Evolutionary conservation across 2,888 invertebrate species (phyloP), one percentile per base, ranked within the genome.

Genomic region (Xestia rhomboidea): DNA sequence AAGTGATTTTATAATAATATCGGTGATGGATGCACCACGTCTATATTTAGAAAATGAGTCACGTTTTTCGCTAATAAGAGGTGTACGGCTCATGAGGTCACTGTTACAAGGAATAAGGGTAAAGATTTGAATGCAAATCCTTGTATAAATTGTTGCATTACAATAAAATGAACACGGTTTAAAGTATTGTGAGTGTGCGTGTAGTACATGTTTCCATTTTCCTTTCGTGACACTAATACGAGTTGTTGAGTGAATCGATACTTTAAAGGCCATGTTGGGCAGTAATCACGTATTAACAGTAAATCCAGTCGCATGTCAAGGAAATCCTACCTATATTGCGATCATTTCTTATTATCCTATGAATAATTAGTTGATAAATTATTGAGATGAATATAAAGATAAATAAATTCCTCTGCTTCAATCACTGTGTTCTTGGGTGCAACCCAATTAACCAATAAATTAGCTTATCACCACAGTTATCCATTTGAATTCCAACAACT

Each of bases 271-370:
- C 83, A 30, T 69, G 72, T 67, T 69, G 81, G 67, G 30, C 30
- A 76, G 85, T 76, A 85, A 85, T 85, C 83, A 85, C 72, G 83
- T 82, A 82, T 84, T 85, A 82, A 68, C 66, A 64, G 82, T 73
- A 75, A 84, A 84, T 85, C 86, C 75, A 85, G 66, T 44, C 51
- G 60, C 68, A 73, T 63, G 72, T 77, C 74, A 84, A 85, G 85
- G 77, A 72, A 64, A 75, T 75, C n/a, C n/a, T 13, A 60, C 70
- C 51, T 34, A 54, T 67, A 77, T 64, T 60, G 27, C 30, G 30
- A 30, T 34, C 5, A 49, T 34, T 70, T 77, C 24, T 67, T 62
- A 24, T 30, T 62, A 67, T 67, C 11, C 30, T 67, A 51, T 46
- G 41, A 62, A 79, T 57, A 69, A 77, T 41, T 38, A 2, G 27